Conservation (phyloP, 1,140 invertebrate species). For the Argopecten irradians region DNA sequence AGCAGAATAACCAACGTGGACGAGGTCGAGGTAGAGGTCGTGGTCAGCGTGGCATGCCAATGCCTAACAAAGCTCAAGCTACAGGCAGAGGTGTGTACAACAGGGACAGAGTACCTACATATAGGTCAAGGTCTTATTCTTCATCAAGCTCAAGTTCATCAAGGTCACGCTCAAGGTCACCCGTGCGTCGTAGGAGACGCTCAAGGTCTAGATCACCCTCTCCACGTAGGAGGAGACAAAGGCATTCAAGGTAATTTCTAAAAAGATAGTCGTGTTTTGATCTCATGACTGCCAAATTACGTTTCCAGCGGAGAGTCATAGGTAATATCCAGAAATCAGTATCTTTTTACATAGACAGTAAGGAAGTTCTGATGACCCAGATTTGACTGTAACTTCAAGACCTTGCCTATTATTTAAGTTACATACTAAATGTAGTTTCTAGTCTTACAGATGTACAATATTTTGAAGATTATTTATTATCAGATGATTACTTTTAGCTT, state of each 20-base stretch:
- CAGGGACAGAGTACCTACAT: slow-evolving; percentile 62
- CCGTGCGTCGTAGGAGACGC: slow-evolving; percentile 69
- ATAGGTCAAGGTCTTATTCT: slow-evolving; percentile 64
- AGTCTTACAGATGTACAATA: no score
- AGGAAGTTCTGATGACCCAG: no score
- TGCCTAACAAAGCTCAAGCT: slow-evolving; percentile 44
- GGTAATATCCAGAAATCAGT: no score
- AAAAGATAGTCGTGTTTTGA: slow-evolving; percentile 40
- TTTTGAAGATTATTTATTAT: no score
- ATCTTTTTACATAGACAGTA: no score
- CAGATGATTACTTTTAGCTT: no score
- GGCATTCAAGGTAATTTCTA: slow-evolving; percentile 33
- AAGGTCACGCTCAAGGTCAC: slow-evolving; percentile 75
- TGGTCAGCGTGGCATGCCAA: slow-evolving; percentile 32
- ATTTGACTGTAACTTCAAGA: no score
- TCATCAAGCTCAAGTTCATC: slow-evolving; percentile 74
- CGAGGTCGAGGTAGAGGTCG: slow-evolving; percentile 39
- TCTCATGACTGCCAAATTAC: neutral
- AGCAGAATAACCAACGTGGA: neutral
- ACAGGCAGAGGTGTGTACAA: slow-evolving; percentile 50
- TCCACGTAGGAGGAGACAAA: slow-evolving; percentile 46
- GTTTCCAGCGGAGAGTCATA: no score
- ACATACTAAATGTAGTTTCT: no score
- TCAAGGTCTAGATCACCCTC: slow-evolving; percentile 79
- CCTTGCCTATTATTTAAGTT: no score